A percentile compares a stretch with the other conserved stretches of the same genome.
Conservation (phyloP, 2,888 invertebrate species). For the Onchidella celtica region DNA sequence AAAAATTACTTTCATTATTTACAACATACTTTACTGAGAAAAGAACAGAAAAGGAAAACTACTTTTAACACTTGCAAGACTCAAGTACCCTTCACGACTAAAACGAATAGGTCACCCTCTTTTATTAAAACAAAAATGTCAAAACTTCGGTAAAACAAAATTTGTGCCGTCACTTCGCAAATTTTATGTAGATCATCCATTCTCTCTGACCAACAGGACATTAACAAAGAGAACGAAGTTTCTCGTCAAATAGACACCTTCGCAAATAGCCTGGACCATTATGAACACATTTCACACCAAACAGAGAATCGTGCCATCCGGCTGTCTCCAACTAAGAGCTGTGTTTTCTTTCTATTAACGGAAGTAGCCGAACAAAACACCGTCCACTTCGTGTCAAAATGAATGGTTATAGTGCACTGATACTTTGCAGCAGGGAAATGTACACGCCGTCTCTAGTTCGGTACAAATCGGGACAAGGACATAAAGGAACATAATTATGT, state of each 20-base stretch:
- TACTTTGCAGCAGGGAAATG: not conserved
- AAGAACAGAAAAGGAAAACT: no score
- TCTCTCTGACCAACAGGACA: not conserved
- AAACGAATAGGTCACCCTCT: no score
- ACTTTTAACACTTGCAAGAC: no score
- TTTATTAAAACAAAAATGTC: no score
- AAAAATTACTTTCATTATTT: no score
- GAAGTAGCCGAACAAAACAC: not conserved
- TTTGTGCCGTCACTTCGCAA: slow-evolving; percentile 30
- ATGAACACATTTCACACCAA: slow-evolving; percentile 11
- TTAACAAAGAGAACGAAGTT: not conserved
- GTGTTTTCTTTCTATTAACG: slow-evolving; percentile 31
- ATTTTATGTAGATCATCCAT: not conserved
- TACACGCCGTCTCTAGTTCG: no score
- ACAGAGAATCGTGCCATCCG: slow-evolving; percentile 7
- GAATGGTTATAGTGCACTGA: not conserved
- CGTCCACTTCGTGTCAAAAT: not conserved
- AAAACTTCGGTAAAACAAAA: not conserved
- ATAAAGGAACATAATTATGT: no score
- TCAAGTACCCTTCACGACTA: no score
- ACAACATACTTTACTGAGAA: no score
- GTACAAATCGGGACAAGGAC: no score
- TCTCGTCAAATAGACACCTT: slow-evolving; percentile 4
- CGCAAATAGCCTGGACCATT: slow-evolving; percentile 16
- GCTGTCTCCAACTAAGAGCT: not conserved